Base-by-base conservation (phyloP, 2,113 vertebrate species). In the Neogobius melanostomus region DNA sequence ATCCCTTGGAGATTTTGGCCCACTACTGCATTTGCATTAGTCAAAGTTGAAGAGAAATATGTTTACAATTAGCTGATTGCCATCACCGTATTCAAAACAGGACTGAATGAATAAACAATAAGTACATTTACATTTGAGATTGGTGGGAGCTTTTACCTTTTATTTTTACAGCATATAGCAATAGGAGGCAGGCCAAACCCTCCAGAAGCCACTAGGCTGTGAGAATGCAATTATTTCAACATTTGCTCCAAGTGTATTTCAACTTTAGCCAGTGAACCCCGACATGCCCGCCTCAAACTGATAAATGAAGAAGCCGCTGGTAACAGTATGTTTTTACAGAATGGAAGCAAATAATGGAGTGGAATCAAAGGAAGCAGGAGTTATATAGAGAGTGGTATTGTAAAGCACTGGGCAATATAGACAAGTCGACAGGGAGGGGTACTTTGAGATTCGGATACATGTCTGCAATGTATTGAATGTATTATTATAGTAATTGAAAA, bases 251-350 rank as follows among this genome's bases (percentile, higher is more conserved):
- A 75, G 49, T 51, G 66, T 53, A 63, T 77, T 77, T 76, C 15
- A 72, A 63, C 49, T 76, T 84, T 46, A 76, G 72, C 65, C 68
- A n/a, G 64, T 67, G 63, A 63, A 72, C 67, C 76, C 69, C 49
- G 62, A 65, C 2, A 7, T n/a, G 28, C 61, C 10, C 53, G 59
- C 46, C 53, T 49, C 44, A 45, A 43, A 74, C 50, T 59, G 48
- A 66, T 74, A 64, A 73, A 68, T 68, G 6, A 73, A 75, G 64
- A 45, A 66, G 72, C 51, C 75, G 28, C 43, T 80, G 78, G 68
- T 72, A 68, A 84, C 69, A 49, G 75, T 46, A 46, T 64, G 60
- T 75, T 79, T 57, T 74, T 61, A 66, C 49, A 42, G 62, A 36
- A 57, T 68, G 47, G 56, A 68, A 69, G 64, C 68, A 46, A 74